These are phyloP conservation scores for Atta cephalotes DNA, from an alignment of 1,140 invertebrate genomes.

Conservation along the genomic window DNA sequence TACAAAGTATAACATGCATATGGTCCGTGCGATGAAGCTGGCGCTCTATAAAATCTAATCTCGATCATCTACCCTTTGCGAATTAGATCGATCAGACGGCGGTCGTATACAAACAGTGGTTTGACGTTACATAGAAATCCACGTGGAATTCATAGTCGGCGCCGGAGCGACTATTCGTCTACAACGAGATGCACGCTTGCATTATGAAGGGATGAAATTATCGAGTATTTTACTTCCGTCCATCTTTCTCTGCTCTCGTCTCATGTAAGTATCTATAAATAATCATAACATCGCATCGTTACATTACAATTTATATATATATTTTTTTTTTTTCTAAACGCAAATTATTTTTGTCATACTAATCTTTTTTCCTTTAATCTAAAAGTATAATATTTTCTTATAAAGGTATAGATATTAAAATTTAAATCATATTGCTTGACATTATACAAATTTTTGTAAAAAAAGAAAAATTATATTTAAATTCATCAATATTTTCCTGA, in stretches of 20 bases:
- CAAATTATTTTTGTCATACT: background rate
- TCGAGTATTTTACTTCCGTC: slow-evolving; percentile 54
- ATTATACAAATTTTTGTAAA: slow-evolving; percentile 5
- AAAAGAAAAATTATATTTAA: background rate
- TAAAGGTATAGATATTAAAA: background rate
- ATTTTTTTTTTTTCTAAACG: background rate
- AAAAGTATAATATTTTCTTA: background rate
- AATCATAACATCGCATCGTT: slow-evolving; percentile 6
- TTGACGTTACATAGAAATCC: slow-evolving; percentile 72
- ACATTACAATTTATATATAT: background rate
- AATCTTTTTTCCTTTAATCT: background rate
- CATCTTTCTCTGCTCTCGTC: slow-evolving; percentile 14
- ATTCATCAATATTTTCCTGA: background rate
- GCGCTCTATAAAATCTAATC: slow-evolving; percentile 72
- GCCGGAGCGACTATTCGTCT: slow-evolving; percentile 37
- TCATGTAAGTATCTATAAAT: background rate
- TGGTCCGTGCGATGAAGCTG: slow-evolving; percentile 64
- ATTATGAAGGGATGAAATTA: slow-evolving; percentile 64
- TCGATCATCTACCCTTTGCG: slow-evolving; percentile 74
- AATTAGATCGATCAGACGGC: slow-evolving; percentile 70
- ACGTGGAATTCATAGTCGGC: slow-evolving; percentile 57
- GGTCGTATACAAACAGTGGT: slow-evolving; percentile 72
- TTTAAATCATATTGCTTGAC: background rate
- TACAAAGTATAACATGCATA: slow-evolving; percentile 69
- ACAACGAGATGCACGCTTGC: slow-evolving; percentile 52